Conservation (phyloP, 2,888 invertebrate species). For the Cataglyphis albicans region DNA sequence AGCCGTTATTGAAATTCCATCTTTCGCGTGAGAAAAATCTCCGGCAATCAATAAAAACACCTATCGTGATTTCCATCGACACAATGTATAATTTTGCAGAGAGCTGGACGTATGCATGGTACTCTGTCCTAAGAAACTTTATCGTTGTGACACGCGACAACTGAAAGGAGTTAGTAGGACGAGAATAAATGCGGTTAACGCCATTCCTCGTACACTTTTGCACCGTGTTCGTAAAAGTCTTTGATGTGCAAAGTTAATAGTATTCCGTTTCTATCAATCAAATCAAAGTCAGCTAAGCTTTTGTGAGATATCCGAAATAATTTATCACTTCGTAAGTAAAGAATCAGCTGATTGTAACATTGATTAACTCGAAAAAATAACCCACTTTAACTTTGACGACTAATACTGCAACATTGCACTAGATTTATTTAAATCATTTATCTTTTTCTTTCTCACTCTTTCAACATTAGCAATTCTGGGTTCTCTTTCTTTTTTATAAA, state of each 20-base stretch:
- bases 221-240: conserved; percentile 30
- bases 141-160: conserved; percentile 47
- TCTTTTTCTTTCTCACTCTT: background rate
- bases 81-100: conserved; percentile 45
- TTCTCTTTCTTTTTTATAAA: background rate
- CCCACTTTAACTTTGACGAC: conserved; percentile 40
- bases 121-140: conserved; percentile 39
- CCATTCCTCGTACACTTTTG: conserved; percentile 1
- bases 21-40: conserved; percentile 36
- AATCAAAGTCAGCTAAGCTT: conserved; percentile 35
- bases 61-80: conserved; percentile 49
- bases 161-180: conserved; percentile 49
- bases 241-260: conserved; percentile 34
- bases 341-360: conserved; percentile 33
- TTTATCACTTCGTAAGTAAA: conserved; percentile 46
- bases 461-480: conserved; percentile 23
- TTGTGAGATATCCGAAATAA: conserved; percentile 33
- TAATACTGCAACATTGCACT: conserved; percentile 28
- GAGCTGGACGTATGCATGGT: conserved; percentile 15
- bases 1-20: background rate
- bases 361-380: conserved; percentile 44
- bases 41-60: conserved; percentile 36
- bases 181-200: conserved; percentile 49
- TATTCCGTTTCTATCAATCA: conserved; percentile 31
- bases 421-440: conserved; percentile 36